Conservation (phyloP, 2,888 invertebrate genomes). For the Caenorhabditis auriculariae region DNA sequence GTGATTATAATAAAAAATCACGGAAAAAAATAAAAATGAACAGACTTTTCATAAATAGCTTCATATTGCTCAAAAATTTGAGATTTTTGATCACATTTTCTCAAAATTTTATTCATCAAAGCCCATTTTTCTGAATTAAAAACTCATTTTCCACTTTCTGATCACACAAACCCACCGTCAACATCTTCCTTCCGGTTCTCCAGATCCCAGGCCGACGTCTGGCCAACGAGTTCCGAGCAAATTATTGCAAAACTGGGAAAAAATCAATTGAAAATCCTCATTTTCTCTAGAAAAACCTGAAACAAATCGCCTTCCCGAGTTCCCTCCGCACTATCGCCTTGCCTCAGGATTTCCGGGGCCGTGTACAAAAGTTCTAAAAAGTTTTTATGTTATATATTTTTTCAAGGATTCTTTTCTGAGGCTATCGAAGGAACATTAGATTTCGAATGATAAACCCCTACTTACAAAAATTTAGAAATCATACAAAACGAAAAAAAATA, state of each 20-base stretch:
- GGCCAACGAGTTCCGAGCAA: conserved; percentile 32
- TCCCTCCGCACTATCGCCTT: conserved; percentile 21
- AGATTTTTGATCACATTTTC: no score
- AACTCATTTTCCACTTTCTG: not conserved
- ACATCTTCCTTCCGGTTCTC: conserved; percentile 46
- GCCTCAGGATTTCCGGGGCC: conserved; percentile 51
- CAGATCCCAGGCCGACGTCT: conserved; percentile 42
- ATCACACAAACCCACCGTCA: conserved; percentile 17
- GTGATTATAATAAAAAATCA: no score
- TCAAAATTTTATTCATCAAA: not conserved
- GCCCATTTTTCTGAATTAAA: not conserved
- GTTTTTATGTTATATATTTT: no score
- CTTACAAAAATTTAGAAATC: no score
- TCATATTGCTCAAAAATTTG: no score
- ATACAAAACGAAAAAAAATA: no score
- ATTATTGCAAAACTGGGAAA: conserved; percentile 47
- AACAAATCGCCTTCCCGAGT: conserved; percentile 41
- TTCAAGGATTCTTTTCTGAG: no score
- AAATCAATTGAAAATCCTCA: conserved; percentile 6
- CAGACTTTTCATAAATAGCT: no score
- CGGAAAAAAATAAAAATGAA: no score
- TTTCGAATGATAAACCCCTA: no score
- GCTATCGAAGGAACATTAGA: no score
- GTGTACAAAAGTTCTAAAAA: conserved; percentile 49
- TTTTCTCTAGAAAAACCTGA: not conserved